Conservation (phyloP, 2,888 invertebrate species). For the Nomada ruficornis region DNA sequence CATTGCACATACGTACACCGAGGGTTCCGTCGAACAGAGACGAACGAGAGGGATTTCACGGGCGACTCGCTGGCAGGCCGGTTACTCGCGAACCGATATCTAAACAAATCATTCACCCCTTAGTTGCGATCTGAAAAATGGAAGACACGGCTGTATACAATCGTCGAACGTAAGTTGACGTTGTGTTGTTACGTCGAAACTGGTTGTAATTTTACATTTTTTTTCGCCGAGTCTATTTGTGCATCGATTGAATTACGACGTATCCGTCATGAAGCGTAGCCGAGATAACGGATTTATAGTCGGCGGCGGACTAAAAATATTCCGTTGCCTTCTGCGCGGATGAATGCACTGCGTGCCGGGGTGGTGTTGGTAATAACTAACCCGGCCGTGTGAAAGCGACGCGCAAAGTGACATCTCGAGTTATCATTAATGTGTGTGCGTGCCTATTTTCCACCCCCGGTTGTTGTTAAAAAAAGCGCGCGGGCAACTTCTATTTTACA, state of each 20-base stretch:
- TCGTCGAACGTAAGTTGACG: constrained; percentile 58
- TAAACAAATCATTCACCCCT: constrained; percentile 46
- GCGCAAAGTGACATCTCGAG: constrained; percentile 69
- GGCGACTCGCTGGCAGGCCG: too few relatives aligned
- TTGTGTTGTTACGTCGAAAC: constrained; percentile 47
- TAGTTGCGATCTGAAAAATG: constrained; percentile 43
- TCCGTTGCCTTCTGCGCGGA: constrained; percentile 73
- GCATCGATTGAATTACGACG: constrained; percentile 78
- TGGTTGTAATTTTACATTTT: constrained; percentile 48
- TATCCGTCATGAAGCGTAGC: constrained; percentile 71
- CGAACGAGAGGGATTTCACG: neutral
- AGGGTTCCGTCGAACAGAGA: too few relatives aligned
- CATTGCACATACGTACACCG: neutral
- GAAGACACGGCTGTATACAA: constrained; percentile 36
- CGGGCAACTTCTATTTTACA: constrained; percentile 5
- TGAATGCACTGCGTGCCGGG: constrained; percentile 71
- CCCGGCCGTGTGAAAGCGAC: constrained; percentile 72
- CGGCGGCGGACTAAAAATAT: constrained; percentile 76
- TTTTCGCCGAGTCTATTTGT: constrained; percentile 65
- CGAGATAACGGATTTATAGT: constrained; percentile 80
- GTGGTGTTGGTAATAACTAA: constrained; percentile 73
- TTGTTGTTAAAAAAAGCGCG: constrained; percentile 12
- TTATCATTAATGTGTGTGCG: constrained; percentile 57
- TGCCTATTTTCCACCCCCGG: neutral
- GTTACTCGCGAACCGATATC: constrained; percentile 1